phyloP scores from a whole-genome alignment of 2,888 invertebrate genomes.

The Choristoneura rosaceana region DNA sequence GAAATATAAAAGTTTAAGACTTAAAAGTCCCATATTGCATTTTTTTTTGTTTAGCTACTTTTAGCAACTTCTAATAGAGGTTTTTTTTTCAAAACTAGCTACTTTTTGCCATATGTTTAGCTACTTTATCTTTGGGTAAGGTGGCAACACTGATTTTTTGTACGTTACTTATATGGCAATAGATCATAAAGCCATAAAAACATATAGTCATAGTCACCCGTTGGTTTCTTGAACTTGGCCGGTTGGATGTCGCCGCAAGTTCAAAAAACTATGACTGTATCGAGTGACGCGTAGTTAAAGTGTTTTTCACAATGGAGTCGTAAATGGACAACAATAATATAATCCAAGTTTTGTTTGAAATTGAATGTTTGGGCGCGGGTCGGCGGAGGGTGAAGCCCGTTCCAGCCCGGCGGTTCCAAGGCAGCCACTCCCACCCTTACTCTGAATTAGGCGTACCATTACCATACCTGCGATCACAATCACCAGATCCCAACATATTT shows the following conservation, averaged over 20 bases:
- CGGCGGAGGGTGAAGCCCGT: slow-evolving; percentile 55
- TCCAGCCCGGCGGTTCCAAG: slow-evolving; percentile 57
- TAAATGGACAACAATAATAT: slow-evolving; percentile 29
- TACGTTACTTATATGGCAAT: not conserved
- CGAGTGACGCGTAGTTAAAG: slow-evolving; percentile 13
- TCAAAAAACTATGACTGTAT: slow-evolving; percentile 24
- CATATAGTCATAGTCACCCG: slow-evolving; percentile 4
- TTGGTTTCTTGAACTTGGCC: slow-evolving; percentile 16
- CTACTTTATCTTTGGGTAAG: too few species aligned
- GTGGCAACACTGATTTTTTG: too few species aligned
- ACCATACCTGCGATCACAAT: slow-evolving; percentile 70
- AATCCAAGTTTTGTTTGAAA: slow-evolving; percentile 27
- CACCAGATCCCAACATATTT: slow-evolving; percentile 64
- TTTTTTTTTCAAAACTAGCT: too few species aligned
- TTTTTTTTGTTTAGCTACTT: too few species aligned
- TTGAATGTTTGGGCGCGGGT: slow-evolving; percentile 43
- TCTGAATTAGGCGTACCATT: slow-evolving; percentile 70
- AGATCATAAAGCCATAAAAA: not conserved
- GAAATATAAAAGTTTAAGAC: too few species aligned
- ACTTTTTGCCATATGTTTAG: too few species aligned
- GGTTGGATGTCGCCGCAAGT: slow-evolving; percentile 15
- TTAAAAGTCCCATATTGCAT: too few species aligned
- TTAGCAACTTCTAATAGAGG: too few species aligned
- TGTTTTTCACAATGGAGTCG: slow-evolving; percentile 30
- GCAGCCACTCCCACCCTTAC: slow-evolving; percentile 67